These are phyloP conservation scores for Oreocharis arfaki DNA, from an alignment of 2,113 vertebrate genomes.

Conservation along the genomic window DNA sequence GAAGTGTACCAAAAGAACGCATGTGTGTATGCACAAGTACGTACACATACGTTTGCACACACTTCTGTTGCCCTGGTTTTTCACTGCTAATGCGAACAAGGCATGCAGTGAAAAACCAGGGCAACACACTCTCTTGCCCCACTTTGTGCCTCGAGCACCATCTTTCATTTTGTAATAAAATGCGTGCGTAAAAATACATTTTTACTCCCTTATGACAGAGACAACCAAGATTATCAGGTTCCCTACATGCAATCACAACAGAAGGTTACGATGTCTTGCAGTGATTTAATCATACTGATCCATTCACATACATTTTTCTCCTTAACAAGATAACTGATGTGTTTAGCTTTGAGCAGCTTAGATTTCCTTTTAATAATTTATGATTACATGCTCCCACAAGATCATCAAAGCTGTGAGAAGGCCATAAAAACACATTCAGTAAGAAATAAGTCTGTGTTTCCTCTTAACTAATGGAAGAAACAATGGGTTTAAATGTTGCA, in stretches of 20 bases:
- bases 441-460: conserved; percentile 26
- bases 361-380: conserved; percentile 9
- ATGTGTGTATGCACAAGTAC: neutral
- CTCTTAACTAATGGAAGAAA: conserved; percentile 46
- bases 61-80: no score
- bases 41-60: neutral
- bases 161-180: neutral
- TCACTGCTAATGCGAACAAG: no score
- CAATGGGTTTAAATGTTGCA: conserved; percentile 39
- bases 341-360: neutral
- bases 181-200: neutral
- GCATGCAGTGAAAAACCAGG: no score
- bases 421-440: conserved; percentile 24
- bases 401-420: conserved; percentile 31
- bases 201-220: neutral
- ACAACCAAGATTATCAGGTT: neutral
- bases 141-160: neutral
- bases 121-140: neutral
- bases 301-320: neutral
- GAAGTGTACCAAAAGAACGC: conserved; percentile 7
- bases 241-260: neutral
- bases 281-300: neutral
- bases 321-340: neutral
- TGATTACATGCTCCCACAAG: conserved; percentile 6
- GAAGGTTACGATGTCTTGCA: neutral